phyloP scores from a whole-genome alignment of 2,888 invertebrate genomes.

The Dioctria rufipes region DNA sequence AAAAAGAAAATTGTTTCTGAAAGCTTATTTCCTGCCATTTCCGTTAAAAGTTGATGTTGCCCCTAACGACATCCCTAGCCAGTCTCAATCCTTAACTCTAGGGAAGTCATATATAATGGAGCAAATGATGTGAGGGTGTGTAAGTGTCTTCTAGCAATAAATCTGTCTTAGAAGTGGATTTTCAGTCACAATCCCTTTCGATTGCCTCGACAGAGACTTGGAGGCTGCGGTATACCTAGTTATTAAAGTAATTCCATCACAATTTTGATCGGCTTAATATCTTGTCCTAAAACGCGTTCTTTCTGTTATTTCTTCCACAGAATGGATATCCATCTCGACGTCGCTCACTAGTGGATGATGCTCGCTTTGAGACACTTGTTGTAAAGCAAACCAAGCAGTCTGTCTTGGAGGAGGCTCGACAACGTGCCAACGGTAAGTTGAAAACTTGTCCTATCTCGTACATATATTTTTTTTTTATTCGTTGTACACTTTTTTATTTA shows the following conservation, averaged over 20 bases:
- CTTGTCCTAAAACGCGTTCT: slow-evolving; percentile 54
- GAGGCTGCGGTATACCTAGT: slow-evolving; percentile 1
- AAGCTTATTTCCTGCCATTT: slow-evolving; percentile 57
- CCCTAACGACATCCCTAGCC: slow-evolving; percentile 13
- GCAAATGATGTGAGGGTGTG: no score
- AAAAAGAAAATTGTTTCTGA: slow-evolving; percentile 50
- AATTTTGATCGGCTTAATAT: slow-evolving; percentile 41
- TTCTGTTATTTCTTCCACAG: slow-evolving; percentile 75
- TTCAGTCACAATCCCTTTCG: not conserved
- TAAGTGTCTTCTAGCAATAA: slow-evolving; percentile 31
- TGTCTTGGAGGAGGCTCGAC: slow-evolving; percentile 91
- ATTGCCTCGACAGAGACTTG: not conserved
- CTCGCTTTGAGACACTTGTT: slow-evolving; percentile 95
- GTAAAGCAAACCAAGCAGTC: slow-evolving; percentile 96
- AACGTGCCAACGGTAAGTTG: slow-evolving; percentile 86
- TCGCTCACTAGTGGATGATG: slow-evolving; percentile 97
- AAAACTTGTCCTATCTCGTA: slow-evolving; percentile 22
- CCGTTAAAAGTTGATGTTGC: slow-evolving; percentile 19
- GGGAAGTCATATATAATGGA: no score
- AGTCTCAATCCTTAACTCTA: no score
- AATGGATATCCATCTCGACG: slow-evolving; percentile 97
- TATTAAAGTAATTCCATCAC: slow-evolving; percentile 18
- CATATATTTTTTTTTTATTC: slow-evolving; percentile 27
- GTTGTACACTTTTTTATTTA: slow-evolving; percentile 42
- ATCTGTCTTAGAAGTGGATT: slow-evolving; percentile 51